phyloP scores from a whole-genome alignment of 2,888 invertebrate genomes.

The Monopis laevigella region DNA sequence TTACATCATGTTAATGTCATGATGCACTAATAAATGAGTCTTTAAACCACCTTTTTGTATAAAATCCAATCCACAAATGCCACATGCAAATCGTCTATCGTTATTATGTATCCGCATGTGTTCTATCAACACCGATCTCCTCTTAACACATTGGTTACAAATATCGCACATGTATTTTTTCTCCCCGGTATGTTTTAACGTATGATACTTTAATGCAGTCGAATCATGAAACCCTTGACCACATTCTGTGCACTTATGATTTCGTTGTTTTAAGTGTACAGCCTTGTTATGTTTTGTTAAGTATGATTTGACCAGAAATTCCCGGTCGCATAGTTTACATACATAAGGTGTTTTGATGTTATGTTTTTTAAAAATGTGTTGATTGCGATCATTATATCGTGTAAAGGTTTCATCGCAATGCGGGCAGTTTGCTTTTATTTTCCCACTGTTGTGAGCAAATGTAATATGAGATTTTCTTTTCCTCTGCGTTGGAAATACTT shows the following conservation, averaged over 20 bases:
- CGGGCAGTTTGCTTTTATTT: slow-evolving; percentile 47
- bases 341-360: slow-evolving; percentile 44
- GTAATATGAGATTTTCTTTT: slow-evolving; percentile 47
- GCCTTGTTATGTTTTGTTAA: slow-evolving; percentile 50
- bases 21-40: slow-evolving; percentile 51
- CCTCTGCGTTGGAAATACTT: slow-evolving; percentile 30
- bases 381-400: slow-evolving; percentile 48
- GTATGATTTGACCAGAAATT: slow-evolving; percentile 47
- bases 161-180: slow-evolving; percentile 41
- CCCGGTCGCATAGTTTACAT: slow-evolving; percentile 52
- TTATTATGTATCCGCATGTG: slow-evolving; percentile 56
- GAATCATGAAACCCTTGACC: slow-evolving; percentile 52
- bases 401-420: slow-evolving; percentile 46
- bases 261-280: slow-evolving; percentile 50
- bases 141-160: slow-evolving; percentile 45
- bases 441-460: slow-evolving; percentile 38
- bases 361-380: slow-evolving; percentile 49
- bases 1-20: slow-evolving; percentile 26
- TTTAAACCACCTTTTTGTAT: slow-evolving; percentile 54
- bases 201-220: slow-evolving; percentile 47
- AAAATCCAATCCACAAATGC: slow-evolving; percentile 40
- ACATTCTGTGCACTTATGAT: slow-evolving; percentile 48
- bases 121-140: slow-evolving; percentile 48
- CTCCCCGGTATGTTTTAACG: slow-evolving; percentile 52
- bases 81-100: slow-evolving; percentile 49